Evolutionary conservation across 2,113 vertebrate species (phyloP).

Genomic region (Phocoena phocoena): DNA sequence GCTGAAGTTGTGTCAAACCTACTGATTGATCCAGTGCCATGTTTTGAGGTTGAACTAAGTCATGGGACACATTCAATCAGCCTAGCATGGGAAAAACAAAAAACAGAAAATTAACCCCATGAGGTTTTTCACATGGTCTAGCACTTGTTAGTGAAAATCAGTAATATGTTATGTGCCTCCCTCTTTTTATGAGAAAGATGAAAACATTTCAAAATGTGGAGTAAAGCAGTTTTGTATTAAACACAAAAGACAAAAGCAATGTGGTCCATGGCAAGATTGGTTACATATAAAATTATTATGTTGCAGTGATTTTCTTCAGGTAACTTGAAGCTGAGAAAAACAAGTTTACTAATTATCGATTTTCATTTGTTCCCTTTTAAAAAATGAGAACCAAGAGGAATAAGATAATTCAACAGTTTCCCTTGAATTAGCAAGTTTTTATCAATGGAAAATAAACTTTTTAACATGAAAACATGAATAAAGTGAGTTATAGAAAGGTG

Average conservation of each 20-base stretch:
- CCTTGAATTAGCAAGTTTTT: not conserved
- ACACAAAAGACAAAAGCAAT: not conserved
- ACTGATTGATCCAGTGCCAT: not conserved
- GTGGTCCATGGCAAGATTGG: not conserved
- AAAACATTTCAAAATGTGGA: not conserved
- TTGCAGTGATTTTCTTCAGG: not conserved
- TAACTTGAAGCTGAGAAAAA: not conserved
- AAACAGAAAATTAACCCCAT: not conserved
- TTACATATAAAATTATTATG: not conserved
- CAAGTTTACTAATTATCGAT: not conserved
- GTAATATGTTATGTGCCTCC: not conserved
- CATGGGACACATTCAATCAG: not conserved
- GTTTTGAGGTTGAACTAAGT: not conserved
- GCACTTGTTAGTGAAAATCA: not conserved
- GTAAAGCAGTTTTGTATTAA: not conserved
- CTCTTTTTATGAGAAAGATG: not conserved
- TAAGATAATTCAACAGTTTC: not conserved
- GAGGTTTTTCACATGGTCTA: not conserved
- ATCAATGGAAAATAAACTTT: not conserved
- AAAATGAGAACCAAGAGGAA: not conserved
- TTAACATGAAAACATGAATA: not conserved
- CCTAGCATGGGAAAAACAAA: not conserved
- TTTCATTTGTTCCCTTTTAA: not conserved
- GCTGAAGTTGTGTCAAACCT: conserved; percentile 35
- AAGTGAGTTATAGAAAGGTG: not conserved